These are phyloP conservation scores for Andrena trimmerana DNA, from an alignment of 2,888 invertebrate species.

Conservation along the genomic window DNA sequence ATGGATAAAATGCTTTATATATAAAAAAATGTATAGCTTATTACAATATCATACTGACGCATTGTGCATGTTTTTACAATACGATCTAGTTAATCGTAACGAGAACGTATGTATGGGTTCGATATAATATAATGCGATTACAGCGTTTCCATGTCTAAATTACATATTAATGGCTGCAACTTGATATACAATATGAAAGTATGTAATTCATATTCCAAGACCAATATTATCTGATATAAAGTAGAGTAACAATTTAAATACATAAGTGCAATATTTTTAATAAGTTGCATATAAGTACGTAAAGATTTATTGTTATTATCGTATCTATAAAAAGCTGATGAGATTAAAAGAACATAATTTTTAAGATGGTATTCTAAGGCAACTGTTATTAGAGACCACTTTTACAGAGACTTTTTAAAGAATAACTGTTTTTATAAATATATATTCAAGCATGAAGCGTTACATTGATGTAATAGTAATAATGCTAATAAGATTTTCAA, in stretches of 20 bases:
- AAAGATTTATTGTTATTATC: conserved; percentile 1
- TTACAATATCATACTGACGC: conserved; percentile 17
- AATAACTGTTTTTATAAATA: conserved; percentile 8
- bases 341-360: background rate
- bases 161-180: conserved; percentile 1
- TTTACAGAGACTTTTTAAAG: background rate
- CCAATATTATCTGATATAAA: conserved; percentile 7
- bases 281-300: background rate
- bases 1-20: conserved; percentile 12
- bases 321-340: background rate
- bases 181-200: conserved; percentile 12
- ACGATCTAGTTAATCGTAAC: background rate
- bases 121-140: background rate
- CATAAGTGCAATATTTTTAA: conserved; percentile 29
- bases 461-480: background rate
- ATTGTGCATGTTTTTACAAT: conserved; percentile 12
- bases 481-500: conserved; percentile 9
- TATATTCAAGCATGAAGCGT: background rate
- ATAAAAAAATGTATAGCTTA: conserved; percentile 20
- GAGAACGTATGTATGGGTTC: background rate
- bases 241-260: conserved; percentile 9
- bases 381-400: background rate
- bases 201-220: background rate
- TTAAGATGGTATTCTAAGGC: background rate
- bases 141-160: background rate